These are phyloP conservation scores for Trachymyrmex cornetzi DNA, from an alignment of 1,140 invertebrate species.

Conservation along the genomic window DNA sequence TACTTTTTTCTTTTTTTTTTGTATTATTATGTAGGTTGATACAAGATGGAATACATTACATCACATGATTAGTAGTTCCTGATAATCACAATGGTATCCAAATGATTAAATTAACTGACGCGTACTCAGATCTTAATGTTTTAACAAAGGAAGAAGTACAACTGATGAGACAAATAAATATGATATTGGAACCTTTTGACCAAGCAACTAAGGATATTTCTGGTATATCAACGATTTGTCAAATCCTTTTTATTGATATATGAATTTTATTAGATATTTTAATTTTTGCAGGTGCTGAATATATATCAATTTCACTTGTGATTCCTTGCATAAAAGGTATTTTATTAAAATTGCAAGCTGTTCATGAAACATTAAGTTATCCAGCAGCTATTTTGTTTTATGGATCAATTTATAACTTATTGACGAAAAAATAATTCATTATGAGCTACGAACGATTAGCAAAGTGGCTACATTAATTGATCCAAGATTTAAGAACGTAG, in stretches of 20 bases:
- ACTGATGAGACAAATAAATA: no score
- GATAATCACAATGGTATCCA: no score
- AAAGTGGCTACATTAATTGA: background rate
- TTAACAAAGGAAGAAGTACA: no score
- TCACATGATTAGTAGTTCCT: no score
- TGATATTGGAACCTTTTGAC: no score
- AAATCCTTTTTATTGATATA: background rate
- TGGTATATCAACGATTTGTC: background rate
- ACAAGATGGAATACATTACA: no score
- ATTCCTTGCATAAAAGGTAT: slow-evolving; percentile 1
- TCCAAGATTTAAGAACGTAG: background rate
- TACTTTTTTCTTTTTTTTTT: no score
- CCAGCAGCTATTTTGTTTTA: background rate
- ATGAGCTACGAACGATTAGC: background rate
- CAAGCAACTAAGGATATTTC: no score
- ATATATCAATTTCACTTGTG: background rate
- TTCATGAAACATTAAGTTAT: background rate
- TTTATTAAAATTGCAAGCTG: background rate
- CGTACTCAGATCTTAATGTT: no score
- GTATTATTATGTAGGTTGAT: no score
- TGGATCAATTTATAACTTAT: background rate
- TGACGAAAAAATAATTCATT: background rate
- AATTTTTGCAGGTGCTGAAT: background rate
- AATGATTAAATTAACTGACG: no score
- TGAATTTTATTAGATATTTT: background rate